A percentile compares a stretch with the other conserved stretches of the same genome.
Conservation (phyloP, 2,797 vertebrate genomes). For the Delichon dasypus region DNA sequence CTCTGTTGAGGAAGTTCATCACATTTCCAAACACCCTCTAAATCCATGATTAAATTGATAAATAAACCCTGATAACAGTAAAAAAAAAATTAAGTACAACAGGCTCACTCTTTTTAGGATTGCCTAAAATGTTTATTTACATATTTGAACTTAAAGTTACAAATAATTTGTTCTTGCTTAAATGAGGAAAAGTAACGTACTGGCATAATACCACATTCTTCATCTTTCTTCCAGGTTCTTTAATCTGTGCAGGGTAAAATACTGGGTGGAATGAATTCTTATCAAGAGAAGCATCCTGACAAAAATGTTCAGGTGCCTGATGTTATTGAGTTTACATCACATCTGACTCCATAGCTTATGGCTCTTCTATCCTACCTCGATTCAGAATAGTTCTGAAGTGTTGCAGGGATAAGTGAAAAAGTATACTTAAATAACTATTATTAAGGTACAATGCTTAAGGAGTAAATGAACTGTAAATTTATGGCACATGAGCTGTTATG, state of each 20-base stretch:
- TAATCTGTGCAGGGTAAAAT: neutral
- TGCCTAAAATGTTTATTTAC: neutral
- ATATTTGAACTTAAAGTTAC: neutral
- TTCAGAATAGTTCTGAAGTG: neutral
- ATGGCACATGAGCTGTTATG: neutral
- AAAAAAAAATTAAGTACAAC: neutral
- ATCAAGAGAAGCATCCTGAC: neutral
- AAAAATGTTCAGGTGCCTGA: neutral
- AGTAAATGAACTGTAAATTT: neutral
- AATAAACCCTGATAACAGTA: neutral
- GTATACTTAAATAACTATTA: neutral
- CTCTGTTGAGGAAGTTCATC: neutral
- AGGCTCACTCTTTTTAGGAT: neutral
- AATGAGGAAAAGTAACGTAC: neutral
- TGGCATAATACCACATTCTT: neutral
- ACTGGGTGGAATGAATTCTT: neutral
- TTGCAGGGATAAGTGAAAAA: neutral
- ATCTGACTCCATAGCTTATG: neutral
- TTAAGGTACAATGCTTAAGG: neutral
- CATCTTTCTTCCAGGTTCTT: neutral
- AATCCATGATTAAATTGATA: neutral
- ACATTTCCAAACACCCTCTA: neutral
- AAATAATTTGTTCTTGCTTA: neutral
- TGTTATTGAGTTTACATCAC: neutral
- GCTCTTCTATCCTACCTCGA: neutral